Conservation (phyloP, 2,888 invertebrate genomes). For the Ophion obscuratus region DNA sequence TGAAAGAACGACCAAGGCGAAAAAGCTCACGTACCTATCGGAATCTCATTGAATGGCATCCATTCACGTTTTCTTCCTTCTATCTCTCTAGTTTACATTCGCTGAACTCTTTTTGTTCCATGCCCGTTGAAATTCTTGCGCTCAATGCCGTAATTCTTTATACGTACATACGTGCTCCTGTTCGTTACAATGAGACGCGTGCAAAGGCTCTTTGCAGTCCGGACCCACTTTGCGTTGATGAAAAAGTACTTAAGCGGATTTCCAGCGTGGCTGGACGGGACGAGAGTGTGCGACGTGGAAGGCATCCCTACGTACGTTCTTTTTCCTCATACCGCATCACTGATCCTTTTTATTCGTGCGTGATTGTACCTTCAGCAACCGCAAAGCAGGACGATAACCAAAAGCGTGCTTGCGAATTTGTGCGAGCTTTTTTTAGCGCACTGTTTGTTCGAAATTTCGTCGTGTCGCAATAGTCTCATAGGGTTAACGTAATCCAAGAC, state of each 20-base stretch:
- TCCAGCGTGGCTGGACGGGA: conserved; percentile 27
- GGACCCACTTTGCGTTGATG: conserved; percentile 70
- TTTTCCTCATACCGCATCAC: background rate
- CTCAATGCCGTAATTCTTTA: background rate
- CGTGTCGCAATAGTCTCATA: background rate
- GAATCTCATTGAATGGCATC: conserved; percentile 5
- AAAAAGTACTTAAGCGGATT: conserved; percentile 79
- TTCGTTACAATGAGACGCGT: conserved; percentile 42
- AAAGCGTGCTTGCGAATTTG: background rate
- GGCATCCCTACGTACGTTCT: background rate
- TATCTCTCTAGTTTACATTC: conserved; percentile 5
- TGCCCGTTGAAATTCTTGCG: background rate
- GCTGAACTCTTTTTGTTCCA: background rate
- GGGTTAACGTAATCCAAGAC: background rate
- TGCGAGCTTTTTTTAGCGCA: conserved; percentile 2
- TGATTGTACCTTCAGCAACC: background rate
- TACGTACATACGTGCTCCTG: background rate
- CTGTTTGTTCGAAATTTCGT: background rate
- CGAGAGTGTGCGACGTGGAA: conserved; percentile 26
- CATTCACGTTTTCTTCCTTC: conserved; percentile 30
- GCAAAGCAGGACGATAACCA: background rate
- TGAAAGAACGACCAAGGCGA: background rate
- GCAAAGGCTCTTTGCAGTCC: conserved; percentile 30
- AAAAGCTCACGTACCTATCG: conserved; percentile 6
- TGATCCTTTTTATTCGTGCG: background rate